Conservation (phyloP, 1,140 invertebrate genomes). For the Lepidurus apus region DNA sequence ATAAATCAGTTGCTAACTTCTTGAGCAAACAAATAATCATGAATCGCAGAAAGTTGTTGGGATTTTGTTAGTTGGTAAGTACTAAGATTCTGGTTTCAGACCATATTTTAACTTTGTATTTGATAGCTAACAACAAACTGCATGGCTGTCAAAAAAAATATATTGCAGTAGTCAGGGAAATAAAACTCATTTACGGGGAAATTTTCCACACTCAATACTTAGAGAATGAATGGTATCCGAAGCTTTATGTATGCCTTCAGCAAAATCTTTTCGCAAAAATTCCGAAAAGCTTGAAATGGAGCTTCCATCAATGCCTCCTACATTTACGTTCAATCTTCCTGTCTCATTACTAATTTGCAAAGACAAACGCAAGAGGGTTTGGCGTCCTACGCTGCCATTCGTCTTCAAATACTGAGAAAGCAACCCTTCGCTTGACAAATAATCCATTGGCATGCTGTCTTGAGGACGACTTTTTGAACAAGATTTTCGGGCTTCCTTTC, state of each 20-base stretch:
- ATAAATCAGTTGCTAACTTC: too few species aligned
- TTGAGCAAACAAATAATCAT: too few species aligned
- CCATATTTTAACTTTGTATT: too few species aligned
- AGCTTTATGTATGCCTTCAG: background rate
- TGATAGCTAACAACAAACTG: too few species aligned
- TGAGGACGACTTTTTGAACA: background rate
- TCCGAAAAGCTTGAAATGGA: background rate
- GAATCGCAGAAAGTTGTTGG: too few species aligned
- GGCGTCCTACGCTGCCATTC: background rate
- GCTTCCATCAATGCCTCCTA: background rate
- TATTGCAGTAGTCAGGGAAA: too few species aligned
- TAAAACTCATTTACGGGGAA: background rate
- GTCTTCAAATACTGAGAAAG: background rate
- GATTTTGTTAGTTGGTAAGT: too few species aligned
- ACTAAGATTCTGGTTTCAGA: too few species aligned
- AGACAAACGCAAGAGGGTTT: background rate
- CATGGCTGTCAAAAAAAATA: too few species aligned
- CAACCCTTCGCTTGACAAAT: background rate
- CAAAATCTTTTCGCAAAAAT: background rate
- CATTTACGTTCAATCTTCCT: background rate
- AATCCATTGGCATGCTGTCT: background rate
- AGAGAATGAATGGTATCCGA: background rate
- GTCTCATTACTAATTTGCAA: background rate
- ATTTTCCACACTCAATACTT: background rate
- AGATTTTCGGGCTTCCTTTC: background rate